Percentiles rank a stretch among this genome's conserved stretches.
phyloP scores from a whole-genome alignment of 2,797 vertebrate species.

The Xiphorhynchus erythropygius region DNA sequence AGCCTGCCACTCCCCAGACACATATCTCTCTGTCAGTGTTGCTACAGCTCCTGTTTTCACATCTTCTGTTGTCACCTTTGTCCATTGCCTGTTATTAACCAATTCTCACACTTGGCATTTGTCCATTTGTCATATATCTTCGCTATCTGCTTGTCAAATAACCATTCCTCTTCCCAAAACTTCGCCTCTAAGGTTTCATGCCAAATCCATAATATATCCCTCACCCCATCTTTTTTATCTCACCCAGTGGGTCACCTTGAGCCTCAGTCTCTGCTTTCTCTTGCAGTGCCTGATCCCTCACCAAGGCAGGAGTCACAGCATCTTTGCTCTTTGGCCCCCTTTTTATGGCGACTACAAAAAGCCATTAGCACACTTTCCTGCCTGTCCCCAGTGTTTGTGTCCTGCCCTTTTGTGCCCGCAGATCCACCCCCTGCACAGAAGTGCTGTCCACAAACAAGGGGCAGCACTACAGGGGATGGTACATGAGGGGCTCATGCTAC shows the following conservation, averaged over 20 bases:
- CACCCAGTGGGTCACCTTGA: background rate
- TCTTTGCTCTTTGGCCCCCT: background rate
- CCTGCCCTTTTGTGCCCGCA: background rate
- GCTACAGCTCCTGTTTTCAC: background rate
- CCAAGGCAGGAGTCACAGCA: accelerated
- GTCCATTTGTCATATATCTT: background rate
- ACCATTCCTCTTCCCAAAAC: background rate
- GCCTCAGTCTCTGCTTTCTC: background rate
- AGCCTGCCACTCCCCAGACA: background rate
- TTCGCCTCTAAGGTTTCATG: background rate
- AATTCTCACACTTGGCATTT: background rate
- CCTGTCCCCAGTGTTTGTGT: background rate
- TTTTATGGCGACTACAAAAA: background rate
- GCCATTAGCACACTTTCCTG: background rate
- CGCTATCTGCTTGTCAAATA: background rate
- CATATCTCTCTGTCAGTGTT: accelerated
- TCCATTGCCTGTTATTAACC: background rate
- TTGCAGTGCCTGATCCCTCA: background rate
- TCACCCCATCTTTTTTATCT: background rate
- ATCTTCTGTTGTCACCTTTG: background rate
- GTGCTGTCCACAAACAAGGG: accelerated
- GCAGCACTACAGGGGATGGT: too few species aligned
- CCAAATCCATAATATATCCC: background rate
- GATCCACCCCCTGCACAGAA: background rate
- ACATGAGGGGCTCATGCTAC: accelerated